These are phyloP conservation scores for Lepidocyrtinus sp. DNA, from an alignment of 2,888 invertebrate species.

Conservation along the genomic window DNA sequence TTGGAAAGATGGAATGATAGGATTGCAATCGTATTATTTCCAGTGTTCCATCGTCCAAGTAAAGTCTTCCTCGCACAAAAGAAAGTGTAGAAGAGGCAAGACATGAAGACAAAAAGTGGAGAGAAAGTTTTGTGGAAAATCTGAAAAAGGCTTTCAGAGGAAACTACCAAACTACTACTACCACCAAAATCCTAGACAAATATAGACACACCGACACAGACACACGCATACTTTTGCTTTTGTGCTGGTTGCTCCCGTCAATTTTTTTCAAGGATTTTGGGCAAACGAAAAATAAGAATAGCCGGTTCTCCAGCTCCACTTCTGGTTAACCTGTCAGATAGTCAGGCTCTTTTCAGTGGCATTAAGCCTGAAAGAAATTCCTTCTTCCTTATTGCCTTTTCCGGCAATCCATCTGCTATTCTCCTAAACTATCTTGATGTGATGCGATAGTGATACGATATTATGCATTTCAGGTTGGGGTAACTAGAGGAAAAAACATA, in stretches of 20 bases:
- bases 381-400: slow-evolving; percentile 35
- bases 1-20: slow-evolving; percentile 41
- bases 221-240: neutral
- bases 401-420: slow-evolving; percentile 14
- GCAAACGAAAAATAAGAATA: neutral
- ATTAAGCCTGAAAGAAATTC: slow-evolving; percentile 18
- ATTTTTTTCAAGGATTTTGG: slow-evolving; percentile 6
- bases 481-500: neutral
- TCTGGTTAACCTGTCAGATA: slow-evolving; percentile 31
- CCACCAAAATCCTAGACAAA: no score
- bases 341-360: slow-evolving; percentile 14
- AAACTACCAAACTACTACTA: neutral
- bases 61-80: neutral
- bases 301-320: neutral
- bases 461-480: no score
- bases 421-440: slow-evolving; percentile 8
- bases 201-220: no score
- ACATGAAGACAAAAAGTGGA: neutral
- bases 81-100: no score
- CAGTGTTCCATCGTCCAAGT: neutral
- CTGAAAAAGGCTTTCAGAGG: no score
- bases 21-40: slow-evolving; percentile 40
- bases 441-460: no score
- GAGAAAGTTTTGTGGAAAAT: neutral
- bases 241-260: no score